phyloP scores from a whole-genome alignment of 2,888 invertebrate species.

The Polymixis flavicincta region DNA sequence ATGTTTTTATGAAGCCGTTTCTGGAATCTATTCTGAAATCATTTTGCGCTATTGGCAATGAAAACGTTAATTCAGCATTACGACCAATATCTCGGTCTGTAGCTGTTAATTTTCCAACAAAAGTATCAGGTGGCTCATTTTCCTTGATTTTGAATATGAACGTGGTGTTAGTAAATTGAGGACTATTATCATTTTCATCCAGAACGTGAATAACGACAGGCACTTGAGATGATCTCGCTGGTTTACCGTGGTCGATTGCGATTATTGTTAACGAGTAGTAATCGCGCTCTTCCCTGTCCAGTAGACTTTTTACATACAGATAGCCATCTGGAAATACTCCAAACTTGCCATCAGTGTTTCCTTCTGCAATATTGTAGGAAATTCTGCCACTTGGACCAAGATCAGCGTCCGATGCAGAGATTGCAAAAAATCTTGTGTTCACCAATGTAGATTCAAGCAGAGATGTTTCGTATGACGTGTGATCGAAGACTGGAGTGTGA shows the following conservation, averaged over 20 bases:
- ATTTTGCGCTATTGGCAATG: conserved; percentile 93
- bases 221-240: conserved; percentile 95
- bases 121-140: conserved; percentile 96
- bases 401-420: conserved; percentile 97
- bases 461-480: conserved; percentile 97
- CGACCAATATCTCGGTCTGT: conserved; percentile 97
- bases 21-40: conserved; percentile 97
- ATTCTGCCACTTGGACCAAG: conserved; percentile 95
- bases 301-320: conserved; percentile 95
- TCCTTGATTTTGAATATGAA: conserved; percentile 97
- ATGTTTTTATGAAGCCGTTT: conserved; percentile 97
- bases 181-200: conserved; percentile 99
- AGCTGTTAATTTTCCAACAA: conserved; percentile 97
- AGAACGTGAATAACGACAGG: conserved; percentile 98
- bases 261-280: conserved; percentile 97
- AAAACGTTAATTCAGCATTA: conserved; percentile 97
- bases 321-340: conserved; percentile 98
- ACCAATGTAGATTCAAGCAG: conserved; percentile 97
- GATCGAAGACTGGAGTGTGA: conserved; percentile 98
- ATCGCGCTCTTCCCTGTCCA: conserved; percentile 97
- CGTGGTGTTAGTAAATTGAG: conserved; percentile 96
- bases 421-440: conserved; percentile 97
- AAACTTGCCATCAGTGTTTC: conserved; percentile 96
- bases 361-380: conserved; percentile 95
- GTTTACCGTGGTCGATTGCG: conserved; percentile 95